These are phyloP conservation scores for Phyllotreta striolata DNA, from an alignment of 2,888 invertebrate genomes.

Conservation along the genomic window DNA sequence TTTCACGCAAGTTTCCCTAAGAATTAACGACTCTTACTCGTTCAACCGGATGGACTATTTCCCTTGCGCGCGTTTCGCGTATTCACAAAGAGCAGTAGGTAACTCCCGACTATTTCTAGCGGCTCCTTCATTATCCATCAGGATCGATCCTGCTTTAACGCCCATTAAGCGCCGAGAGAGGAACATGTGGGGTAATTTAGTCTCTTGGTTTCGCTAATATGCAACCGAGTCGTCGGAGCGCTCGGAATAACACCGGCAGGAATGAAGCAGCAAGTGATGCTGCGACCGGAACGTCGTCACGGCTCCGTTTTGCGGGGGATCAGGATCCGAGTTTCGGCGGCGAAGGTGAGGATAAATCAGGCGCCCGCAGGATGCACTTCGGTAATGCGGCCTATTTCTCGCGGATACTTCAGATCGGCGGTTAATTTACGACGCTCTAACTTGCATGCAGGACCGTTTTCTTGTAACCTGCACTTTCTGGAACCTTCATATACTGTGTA, in stretches of 20 bases:
- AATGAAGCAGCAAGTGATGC: not conserved
- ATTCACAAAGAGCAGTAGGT: not conserved
- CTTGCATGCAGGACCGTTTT: no score
- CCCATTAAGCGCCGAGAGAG: slow-evolving; percentile 34
- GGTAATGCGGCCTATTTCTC: not conserved
- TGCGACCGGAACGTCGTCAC: not conserved
- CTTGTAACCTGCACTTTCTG: no score
- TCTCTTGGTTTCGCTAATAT: slow-evolving; percentile 31
- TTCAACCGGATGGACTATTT: not conserved
- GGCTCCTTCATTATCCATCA: slow-evolving; percentile 31
- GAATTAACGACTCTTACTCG: not conserved
- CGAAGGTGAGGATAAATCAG: slow-evolving; percentile 13
- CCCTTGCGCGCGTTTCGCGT: not conserved
- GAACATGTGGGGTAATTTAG: slow-evolving; percentile 37
- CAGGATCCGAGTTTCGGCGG: slow-evolving; percentile 1
- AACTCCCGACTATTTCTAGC: slow-evolving; percentile 12
- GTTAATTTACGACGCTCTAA: no score
- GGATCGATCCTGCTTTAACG: slow-evolving; percentile 33
- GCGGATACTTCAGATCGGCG: not conserved
- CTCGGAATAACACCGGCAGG: slow-evolving; percentile 13
- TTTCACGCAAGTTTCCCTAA: no score
- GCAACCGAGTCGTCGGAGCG: slow-evolving; percentile 18
- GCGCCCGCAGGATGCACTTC: slow-evolving; percentile 9
- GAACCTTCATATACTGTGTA: not conserved
- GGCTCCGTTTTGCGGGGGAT: no score